These are phyloP conservation scores for Apeira syringaria DNA, from an alignment of 2,888 invertebrate species.

Conservation along the genomic window DNA sequence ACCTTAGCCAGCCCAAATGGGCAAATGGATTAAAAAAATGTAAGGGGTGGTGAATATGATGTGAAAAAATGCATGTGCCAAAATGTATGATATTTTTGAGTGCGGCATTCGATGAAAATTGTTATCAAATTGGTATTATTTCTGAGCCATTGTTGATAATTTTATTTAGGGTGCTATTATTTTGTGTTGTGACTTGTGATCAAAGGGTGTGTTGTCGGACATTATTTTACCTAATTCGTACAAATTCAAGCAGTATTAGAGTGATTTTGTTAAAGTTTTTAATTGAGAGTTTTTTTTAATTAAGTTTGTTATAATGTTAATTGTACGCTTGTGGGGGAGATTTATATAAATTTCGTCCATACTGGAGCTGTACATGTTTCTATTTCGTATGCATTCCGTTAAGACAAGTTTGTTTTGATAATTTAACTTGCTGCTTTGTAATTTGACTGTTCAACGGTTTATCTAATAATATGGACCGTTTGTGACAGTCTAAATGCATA, in stretches of 20 bases:
- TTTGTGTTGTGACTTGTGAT: constrained; percentile 63
- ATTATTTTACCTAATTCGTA: constrained; percentile 78
- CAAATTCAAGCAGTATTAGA: constrained; percentile 82
- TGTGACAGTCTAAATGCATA: constrained; percentile 21
- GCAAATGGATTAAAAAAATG: constrained; percentile 32
- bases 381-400: constrained; percentile 37
- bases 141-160: neutral
- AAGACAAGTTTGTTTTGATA: constrained; percentile 36
- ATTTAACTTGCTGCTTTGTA: constrained; percentile 33
- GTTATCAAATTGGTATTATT: constrained; percentile 28
- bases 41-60: constrained; percentile 24
- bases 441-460: neutral
- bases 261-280: constrained; percentile 83
- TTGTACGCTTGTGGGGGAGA: constrained; percentile 49
- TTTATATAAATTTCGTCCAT: constrained; percentile 42
- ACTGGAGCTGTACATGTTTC: constrained; percentile 39
- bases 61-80: constrained; percentile 65
- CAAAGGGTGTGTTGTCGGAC: constrained; percentile 54
- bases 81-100: constrained; percentile 41
- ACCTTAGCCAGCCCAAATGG: no score
- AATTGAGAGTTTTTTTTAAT: constrained; percentile 76
- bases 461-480: neutral
- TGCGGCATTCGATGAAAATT: constrained; percentile 31
- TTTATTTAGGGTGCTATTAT: constrained; percentile 18
- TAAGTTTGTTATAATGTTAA: constrained; percentile 82